Base-by-base conservation (phyloP, 2,113 vertebrate genomes). In the Myrmecobius fasciatus region DNA sequence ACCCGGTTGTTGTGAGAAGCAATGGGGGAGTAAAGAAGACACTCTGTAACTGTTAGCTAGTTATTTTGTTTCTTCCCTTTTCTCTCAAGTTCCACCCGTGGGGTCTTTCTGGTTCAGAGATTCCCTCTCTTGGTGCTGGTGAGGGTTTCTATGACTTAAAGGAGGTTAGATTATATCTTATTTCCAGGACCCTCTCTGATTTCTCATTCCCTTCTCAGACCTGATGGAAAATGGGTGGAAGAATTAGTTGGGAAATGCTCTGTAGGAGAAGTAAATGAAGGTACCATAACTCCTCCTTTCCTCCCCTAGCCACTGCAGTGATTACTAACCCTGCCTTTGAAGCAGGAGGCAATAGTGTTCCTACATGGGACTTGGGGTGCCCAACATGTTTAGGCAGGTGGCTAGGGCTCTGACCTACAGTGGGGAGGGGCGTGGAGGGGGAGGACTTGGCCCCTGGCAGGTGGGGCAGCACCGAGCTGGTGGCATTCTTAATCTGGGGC, bases 321-420 rank as follows among this genome's bases (percentile, higher is more conserved):
- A 97, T 97, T 98, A 95, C 95, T 95, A 95, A 93, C 88, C 96
- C 94, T 95, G 95, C 97, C 96, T 95, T 95, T 88, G 53, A 83
- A 97, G 89, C 92, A 54, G 96, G 97, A 97, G 96, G 95, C 95
- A 92, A 93, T 94, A 97, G 88, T 60, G 94, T 94, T 96, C 93
- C 96, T 88, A 67, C n/a, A 60, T 24, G n/a, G 67, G 94, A 93
- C 25, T 91, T 12, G 0, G 43, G 4, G 93, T 8, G 53, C 90
- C 67, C 0, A 49, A 94, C 22, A 36, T 93, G 94, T 49, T 2
- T 0, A 60, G 90, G 93, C 91, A 96, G 95, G 97, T 92, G 94
- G 94, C 95, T 47, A 4, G 36, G 88, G 75, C 96, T 93, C 90
- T 89, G 88, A 91, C 46, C 92, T 91, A 91, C 90, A 93, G 83